These are phyloP conservation scores for Stegodyphus dumicola DNA, from an alignment of 1,140 invertebrate genomes.

Conservation along the genomic window DNA sequence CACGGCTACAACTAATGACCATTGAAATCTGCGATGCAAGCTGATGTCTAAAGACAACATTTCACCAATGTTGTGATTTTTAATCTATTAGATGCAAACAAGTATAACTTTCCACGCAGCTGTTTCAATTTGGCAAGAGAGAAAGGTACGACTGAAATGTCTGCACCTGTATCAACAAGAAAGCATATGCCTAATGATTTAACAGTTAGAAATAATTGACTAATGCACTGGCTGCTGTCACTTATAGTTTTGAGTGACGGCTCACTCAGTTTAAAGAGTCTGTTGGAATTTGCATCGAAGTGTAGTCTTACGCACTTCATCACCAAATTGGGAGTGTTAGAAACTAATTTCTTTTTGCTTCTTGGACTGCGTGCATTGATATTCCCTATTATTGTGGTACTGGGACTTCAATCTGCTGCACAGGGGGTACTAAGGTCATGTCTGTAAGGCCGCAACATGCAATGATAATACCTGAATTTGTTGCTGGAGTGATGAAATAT, in stretches of 20 bases:
- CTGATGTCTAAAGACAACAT: not conserved
- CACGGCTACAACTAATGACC: not conserved
- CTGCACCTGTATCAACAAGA: not conserved
- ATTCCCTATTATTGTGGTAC: not conserved
- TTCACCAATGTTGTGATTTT: slow-evolving; percentile 3
- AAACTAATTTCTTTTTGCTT: not conserved
- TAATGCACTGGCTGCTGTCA: slow-evolving; percentile 1
- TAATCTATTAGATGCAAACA: not conserved
- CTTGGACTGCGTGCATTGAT: not conserved
- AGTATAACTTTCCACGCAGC: not conserved
- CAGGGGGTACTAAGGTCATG: not conserved
- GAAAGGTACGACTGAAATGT: not conserved
- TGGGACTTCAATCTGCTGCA: not conserved
- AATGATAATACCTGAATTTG: not conserved
- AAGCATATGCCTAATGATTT: not conserved
- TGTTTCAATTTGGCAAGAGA: not conserved
- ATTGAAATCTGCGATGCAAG: not conserved
- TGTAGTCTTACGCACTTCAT: not conserved
- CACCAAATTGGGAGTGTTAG: not conserved
- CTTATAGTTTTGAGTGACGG: not conserved
- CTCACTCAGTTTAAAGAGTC: not conserved
- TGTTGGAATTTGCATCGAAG: not conserved
- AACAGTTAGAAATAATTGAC: not conserved
- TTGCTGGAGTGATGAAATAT: too few species aligned
- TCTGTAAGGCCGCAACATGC: not conserved